phyloP scores from a whole-genome alignment of 2,888 invertebrate species.

The Metallyticus violacea region DNA sequence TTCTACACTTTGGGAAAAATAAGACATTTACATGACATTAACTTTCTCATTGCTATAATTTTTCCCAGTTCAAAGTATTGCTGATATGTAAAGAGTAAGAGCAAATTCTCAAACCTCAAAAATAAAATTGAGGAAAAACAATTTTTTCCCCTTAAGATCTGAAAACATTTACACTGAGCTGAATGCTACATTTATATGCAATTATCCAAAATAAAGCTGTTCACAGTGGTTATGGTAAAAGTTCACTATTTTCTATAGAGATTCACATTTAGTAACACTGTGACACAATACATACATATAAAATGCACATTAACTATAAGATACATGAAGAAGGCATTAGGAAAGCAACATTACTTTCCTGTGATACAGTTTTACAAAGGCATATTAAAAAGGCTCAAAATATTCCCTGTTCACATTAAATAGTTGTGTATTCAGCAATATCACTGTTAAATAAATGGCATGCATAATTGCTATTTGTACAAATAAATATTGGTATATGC shows the following conservation, averaged over 20 bases:
- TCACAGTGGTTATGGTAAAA: not conserved
- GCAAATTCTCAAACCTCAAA: not conserved
- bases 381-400: not conserved
- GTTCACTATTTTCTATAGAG: not conserved
- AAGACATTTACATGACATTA: not conserved
- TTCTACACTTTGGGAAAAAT: not conserved
- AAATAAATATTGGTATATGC: not conserved
- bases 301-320: not conserved
- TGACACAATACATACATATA: not conserved
- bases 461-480: not conserved
- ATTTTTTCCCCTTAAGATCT: not conserved
- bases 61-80: not conserved
- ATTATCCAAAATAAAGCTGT: not conserved
- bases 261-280: not conserved
- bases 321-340: not conserved
- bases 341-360: not conserved
- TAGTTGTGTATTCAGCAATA: not conserved
- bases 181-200: not conserved
- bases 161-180: not conserved
- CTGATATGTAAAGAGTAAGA: not conserved
- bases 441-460: not conserved
- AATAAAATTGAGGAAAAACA: not conserved
- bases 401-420: not conserved
- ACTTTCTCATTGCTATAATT: not conserved
- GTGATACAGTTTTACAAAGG: not conserved